A percentile compares a stretch with the other conserved stretches of the same genome.
phyloP scores from a whole-genome alignment of 2,113 vertebrate species.

The Salvator merianae region DNA sequence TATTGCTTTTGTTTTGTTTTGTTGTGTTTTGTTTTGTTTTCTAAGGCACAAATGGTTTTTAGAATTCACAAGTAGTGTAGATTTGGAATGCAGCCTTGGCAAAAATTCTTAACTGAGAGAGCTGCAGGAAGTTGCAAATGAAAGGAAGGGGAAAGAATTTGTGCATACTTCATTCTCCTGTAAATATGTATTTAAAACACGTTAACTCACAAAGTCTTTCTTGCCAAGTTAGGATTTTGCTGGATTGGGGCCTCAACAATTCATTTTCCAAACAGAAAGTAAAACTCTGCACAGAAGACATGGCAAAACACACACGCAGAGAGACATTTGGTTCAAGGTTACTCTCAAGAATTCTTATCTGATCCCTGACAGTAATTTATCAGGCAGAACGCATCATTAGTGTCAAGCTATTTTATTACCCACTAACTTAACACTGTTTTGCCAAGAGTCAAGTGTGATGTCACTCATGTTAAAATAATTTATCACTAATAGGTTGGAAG shows the following conservation, averaged over 20 bases:
- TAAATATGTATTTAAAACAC: not conserved
- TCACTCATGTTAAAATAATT: conserved; percentile 72
- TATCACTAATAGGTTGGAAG: conserved; percentile 61
- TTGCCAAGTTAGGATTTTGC: rapidly evolving
- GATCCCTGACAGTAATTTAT: conserved; percentile 71
- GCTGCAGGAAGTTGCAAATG: not conserved
- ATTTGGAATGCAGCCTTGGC: not conserved
- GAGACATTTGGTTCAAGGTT: conserved; percentile 68
- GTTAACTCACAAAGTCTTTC: not conserved
- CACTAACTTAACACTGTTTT: conserved; percentile 72
- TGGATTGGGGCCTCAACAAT: conserved; percentile 52
- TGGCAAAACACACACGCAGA: conserved; percentile 44
- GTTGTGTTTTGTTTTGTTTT: not conserved
- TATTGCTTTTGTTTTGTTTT: not conserved
- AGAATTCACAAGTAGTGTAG: not conserved
- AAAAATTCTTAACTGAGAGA: not conserved
- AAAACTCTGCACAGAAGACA: conserved; percentile 51
- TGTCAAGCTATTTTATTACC: conserved; percentile 73
- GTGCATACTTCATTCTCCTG: not conserved
- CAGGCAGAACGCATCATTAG: conserved; percentile 70
- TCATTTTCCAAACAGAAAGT: conserved; percentile 40
- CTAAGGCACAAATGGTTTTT: not conserved
- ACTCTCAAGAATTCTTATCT: conserved; percentile 70
- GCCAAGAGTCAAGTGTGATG: conserved; percentile 71
- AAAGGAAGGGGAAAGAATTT: not conserved